A percentile compares a stretch with the other conserved stretches of the same genome.
Conservation (phyloP, 2,888 invertebrate genomes). For the Emmelina monodactyla region DNA sequence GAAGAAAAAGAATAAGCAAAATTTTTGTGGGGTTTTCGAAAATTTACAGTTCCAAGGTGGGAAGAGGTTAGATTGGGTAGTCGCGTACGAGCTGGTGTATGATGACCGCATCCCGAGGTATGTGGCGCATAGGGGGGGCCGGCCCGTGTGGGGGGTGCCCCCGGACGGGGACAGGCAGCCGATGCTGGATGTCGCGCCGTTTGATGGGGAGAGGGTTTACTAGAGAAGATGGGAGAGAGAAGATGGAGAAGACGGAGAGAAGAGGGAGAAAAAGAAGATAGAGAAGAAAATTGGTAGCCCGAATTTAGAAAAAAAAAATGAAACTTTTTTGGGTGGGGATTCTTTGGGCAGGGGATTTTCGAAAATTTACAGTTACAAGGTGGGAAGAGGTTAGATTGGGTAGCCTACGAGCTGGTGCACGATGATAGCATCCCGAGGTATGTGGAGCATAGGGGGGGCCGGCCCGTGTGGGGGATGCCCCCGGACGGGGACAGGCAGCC, state of each 20-base stretch:
- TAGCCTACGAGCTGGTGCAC: constrained; percentile 48
- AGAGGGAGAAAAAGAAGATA: too few species aligned
- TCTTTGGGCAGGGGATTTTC: too few species aligned
- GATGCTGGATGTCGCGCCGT: constrained; percentile 40
- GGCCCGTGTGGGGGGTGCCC: constrained; percentile 43
- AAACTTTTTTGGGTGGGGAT: too few species aligned
- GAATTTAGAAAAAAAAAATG: too few species aligned
- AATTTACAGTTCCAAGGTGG: too few species aligned
- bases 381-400: constrained; percentile 35
- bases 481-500: constrained; percentile 46
- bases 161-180: constrained; percentile 46
- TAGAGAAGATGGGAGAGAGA: too few species aligned
- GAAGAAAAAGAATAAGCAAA: too few species aligned
- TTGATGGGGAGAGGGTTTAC: constrained; percentile 43
- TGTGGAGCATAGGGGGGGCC: constrained; percentile 38
- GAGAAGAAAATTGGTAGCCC: too few species aligned
- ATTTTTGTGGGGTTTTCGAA: too few species aligned
- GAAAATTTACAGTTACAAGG: too few species aligned
- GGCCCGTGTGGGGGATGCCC: constrained; percentile 43
- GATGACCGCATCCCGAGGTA: constrained; percentile 42
- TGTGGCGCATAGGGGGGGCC: constrained; percentile 38
- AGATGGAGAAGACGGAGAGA: too few species aligned
- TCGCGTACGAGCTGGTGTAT: constrained; percentile 48
- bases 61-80: too few species aligned
- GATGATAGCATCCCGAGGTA: constrained; percentile 42